Percentiles rank a stretch among this genome's conserved stretches.
These are phyloP conservation scores for Corvus moneduloides DNA, from an alignment of 2,113 vertebrate species.

Conservation along the genomic window DNA sequence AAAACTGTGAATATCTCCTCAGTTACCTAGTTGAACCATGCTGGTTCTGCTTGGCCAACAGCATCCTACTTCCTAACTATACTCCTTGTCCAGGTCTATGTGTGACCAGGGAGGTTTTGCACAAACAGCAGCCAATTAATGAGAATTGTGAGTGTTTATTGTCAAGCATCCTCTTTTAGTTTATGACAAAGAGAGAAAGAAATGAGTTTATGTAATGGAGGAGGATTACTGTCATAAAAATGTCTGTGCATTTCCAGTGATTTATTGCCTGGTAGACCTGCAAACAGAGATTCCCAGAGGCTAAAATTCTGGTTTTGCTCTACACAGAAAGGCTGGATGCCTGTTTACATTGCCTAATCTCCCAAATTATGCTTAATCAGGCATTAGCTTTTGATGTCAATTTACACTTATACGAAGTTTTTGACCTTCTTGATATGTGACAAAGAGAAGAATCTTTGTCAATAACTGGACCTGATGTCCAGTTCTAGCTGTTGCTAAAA, in stretches of 20 bases:
- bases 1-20: background rate
- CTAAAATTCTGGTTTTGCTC: background rate
- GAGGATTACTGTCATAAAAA: background rate
- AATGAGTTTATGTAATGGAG: background rate
- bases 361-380: background rate
- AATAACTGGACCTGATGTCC: background rate
- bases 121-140: background rate
- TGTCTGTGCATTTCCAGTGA: background rate
- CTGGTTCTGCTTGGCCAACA: background rate
- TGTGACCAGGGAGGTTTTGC: background rate
- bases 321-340: background rate
- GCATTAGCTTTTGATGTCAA: background rate
- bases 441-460: background rate
- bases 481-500: background rate
- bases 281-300: background rate
- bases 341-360: background rate
- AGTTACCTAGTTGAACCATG: accelerated
- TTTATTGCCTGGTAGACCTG: background rate
- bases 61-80: background rate
- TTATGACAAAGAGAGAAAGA: background rate
- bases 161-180: background rate
- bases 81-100: background rate
- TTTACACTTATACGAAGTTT: background rate
- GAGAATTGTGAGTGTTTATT: background rate
- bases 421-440: background rate